Conservation (phyloP, 1,140 invertebrate genomes). For the Diorhabda carinulata region DNA sequence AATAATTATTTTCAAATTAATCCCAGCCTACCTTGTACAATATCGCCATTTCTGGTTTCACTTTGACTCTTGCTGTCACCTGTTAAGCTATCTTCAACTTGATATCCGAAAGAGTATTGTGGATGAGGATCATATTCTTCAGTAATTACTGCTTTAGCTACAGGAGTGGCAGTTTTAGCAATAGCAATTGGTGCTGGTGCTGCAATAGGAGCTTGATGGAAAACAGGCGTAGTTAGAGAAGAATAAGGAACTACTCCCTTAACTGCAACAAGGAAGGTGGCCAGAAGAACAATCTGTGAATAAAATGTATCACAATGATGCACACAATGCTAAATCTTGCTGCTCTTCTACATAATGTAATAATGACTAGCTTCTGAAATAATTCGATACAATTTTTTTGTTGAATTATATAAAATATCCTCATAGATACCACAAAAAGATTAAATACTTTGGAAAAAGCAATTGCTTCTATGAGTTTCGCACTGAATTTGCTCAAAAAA, state of each 20-base stretch:
- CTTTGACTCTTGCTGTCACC: slow-evolving; percentile 59
- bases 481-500: too few relatives aligned
- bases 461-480: too few relatives aligned
- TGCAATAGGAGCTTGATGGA: slow-evolving; percentile 53
- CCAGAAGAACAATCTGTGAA: slow-evolving; percentile 24
- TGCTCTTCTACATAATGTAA: too few relatives aligned
- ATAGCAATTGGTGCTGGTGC: slow-evolving; percentile 34
- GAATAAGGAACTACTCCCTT: slow-evolving; percentile 12
- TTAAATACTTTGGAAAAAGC: too few relatives aligned
- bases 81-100: slow-evolving; percentile 56
- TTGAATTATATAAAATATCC: too few relatives aligned
- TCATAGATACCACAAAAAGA: too few relatives aligned
- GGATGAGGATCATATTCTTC: slow-evolving; percentile 57
- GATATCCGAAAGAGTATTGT: slow-evolving; percentile 57
- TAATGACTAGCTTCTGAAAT: too few relatives aligned
- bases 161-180: slow-evolving; percentile 53
- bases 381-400: too few relatives aligned
- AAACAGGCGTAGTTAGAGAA: slow-evolving; percentile 26
- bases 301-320: background rate
- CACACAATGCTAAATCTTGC: too few relatives aligned
- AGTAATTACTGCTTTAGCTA: slow-evolving; percentile 28
- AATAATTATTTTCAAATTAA: too few relatives aligned
- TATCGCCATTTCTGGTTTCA: slow-evolving; percentile 57
- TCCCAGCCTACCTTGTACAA: slow-evolving; percentile 56
- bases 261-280: slow-evolving; percentile 19